Evolutionary conservation across 2,888 invertebrate genomes (phyloP).

Genomic region (Dryadula phaetusa): DNA sequence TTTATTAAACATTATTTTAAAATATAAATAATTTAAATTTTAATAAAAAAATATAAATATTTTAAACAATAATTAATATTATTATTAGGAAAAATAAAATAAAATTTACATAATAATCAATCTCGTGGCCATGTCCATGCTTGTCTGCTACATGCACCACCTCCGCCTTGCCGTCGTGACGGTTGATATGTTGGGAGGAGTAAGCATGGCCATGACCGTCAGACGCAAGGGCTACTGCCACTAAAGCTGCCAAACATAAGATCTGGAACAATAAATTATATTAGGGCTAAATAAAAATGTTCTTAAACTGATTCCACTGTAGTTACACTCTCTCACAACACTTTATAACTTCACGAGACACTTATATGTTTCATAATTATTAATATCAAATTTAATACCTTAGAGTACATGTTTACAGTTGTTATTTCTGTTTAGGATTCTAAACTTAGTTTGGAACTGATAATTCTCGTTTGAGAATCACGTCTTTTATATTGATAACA

Average conservation of each 20-base stretch:
- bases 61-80: no score
- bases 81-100: background rate
- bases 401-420: slow-evolving; percentile 65
- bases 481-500: slow-evolving; percentile 76
- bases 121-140: slow-evolving; percentile 50
- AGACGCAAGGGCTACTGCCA: slow-evolving; percentile 55
- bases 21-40: no score
- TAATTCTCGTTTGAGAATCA: slow-evolving; percentile 59
- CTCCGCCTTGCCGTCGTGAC: slow-evolving; percentile 65
- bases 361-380: background rate
- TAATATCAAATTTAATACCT: slow-evolving; percentile 57
- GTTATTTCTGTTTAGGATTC: slow-evolving; percentile 51
- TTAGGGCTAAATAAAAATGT: background rate
- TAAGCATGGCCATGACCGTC: slow-evolving; percentile 55
- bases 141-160: slow-evolving; percentile 55
- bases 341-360: background rate
- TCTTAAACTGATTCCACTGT: background rate
- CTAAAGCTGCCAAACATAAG: slow-evolving; percentile 57
- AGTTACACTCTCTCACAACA: background rate
- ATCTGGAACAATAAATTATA: slow-evolving; percentile 44
- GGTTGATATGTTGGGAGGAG: slow-evolving; percentile 69
- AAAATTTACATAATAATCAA: slow-evolving; percentile 53
- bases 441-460: slow-evolving; percentile 66
- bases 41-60: no score
- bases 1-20: no score